These are phyloP conservation scores for Cosmia pyralina DNA, from an alignment of 2,888 invertebrate genomes.

Conservation along the genomic window DNA sequence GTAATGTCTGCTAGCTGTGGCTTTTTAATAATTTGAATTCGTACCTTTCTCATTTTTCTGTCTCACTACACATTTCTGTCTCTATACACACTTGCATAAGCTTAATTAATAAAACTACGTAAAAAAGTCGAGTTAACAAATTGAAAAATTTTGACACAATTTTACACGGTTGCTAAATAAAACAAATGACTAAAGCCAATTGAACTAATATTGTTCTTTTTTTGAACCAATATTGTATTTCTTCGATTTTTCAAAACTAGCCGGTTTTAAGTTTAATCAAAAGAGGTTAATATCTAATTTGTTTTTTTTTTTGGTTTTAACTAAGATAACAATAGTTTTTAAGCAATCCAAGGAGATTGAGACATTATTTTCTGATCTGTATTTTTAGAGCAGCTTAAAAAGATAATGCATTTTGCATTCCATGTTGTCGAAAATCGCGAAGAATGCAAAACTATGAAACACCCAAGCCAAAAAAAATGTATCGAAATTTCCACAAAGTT, in stretches of 20 bases:
- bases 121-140: neutral
- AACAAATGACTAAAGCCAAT: conserved; percentile 5
- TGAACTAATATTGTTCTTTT: neutral
- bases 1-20: conserved; percentile 35
- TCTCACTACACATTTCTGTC: no score
- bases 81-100: neutral
- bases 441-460: neutral
- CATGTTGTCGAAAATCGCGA: neutral
- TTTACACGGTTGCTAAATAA: neutral
- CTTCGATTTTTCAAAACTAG: conserved; percentile 2
- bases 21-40: conserved; percentile 41
- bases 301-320: neutral
- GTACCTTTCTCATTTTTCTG: conserved; percentile 7
- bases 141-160: neutral
- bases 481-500: neutral
- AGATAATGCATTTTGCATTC: neutral
- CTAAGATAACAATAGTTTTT: neutral
- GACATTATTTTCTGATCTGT: neutral
- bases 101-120: conserved; percentile 3
- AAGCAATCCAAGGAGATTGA: neutral
- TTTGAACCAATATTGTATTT: neutral
- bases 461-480: neutral
- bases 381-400: neutral
- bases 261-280: neutral
- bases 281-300: neutral